phyloP scores from a whole-genome alignment of 1,140 invertebrate genomes.

The Macrocentrus cingulum region DNA sequence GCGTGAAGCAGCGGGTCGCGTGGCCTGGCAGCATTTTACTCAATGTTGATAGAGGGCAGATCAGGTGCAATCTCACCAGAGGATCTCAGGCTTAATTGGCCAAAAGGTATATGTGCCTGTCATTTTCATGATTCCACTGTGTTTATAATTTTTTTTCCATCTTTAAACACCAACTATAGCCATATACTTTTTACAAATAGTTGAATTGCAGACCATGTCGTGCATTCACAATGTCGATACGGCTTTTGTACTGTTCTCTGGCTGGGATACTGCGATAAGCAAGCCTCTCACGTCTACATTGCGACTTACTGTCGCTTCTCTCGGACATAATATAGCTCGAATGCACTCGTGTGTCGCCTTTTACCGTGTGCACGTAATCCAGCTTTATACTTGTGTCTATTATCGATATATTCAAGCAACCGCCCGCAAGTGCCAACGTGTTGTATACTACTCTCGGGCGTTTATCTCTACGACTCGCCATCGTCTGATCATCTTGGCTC shows the following conservation, averaged over 20 bases:
- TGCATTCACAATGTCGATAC: constrained; percentile 11
- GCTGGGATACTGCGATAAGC: constrained; percentile 3
- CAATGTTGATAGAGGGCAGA: background rate
- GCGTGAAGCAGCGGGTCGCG: no score
- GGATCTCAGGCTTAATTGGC: constrained; percentile 1
- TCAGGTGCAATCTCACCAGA: background rate
- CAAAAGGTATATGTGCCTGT: background rate
- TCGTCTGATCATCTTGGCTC: no score
- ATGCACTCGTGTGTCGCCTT: background rate
- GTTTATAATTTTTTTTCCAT: no score
- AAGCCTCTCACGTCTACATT: constrained; percentile 6
- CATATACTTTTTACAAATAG: background rate
- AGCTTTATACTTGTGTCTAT: background rate
- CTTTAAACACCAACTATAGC: no score
- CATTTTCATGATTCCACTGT: no score
- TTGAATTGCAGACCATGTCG: constrained; percentile 1
- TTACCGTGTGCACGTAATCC: background rate
- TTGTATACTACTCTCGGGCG: background rate
- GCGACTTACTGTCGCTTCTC: background rate
- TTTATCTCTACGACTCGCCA: no score
- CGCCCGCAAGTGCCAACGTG: background rate
- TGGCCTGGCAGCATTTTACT: no score
- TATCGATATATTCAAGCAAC: background rate
- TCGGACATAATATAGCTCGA: background rate
- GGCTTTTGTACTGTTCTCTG: constrained; percentile 7